Evolutionary conservation across 2,888 invertebrate genomes (phyloP).

Genomic region (Anoplius nigerrimus): DNA sequence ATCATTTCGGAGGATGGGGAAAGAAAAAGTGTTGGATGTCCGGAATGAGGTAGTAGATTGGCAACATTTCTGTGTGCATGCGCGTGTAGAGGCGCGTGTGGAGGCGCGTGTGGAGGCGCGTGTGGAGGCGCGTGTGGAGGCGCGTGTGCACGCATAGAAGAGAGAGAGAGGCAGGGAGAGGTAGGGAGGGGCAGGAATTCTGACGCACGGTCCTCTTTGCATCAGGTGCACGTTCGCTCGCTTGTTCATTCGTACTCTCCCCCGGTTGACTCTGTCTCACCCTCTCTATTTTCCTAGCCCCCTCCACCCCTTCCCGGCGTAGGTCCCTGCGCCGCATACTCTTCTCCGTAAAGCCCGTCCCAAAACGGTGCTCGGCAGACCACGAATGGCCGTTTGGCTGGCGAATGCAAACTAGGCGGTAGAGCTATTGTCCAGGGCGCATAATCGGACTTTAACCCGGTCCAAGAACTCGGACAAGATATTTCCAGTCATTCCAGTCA

Average conservation of each 20-base stretch:
- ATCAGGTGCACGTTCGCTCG: not conserved
- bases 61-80: too few relatives aligned
- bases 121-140: too few relatives aligned
- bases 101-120: too few relatives aligned
- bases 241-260: not conserved
- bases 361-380: conserved; percentile 58
- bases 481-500: conserved; percentile 42
- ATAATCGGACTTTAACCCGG: conserved; percentile 64
- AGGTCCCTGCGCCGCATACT: not conserved
- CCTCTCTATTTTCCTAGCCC: conserved; percentile 16
- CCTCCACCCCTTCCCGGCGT: too few relatives aligned
- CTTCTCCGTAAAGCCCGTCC: conserved; percentile 21
- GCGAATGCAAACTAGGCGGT: conserved; percentile 62
- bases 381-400: conserved; percentile 62
- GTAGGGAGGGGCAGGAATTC: too few relatives aligned
- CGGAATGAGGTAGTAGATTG: too few relatives aligned
- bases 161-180: too few relatives aligned
- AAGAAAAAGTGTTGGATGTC: too few relatives aligned
- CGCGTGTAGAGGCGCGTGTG: too few relatives aligned
- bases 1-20: too few relatives aligned
- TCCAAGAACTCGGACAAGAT: conserved; percentile 54
- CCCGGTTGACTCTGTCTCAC: not conserved
- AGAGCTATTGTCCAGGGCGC: conserved; percentile 57
- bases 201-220: not conserved
- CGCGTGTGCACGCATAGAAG: too few relatives aligned